Evolutionary conservation across 2,888 invertebrate species (phyloP).

Genomic region (Antitype chi): DNA sequence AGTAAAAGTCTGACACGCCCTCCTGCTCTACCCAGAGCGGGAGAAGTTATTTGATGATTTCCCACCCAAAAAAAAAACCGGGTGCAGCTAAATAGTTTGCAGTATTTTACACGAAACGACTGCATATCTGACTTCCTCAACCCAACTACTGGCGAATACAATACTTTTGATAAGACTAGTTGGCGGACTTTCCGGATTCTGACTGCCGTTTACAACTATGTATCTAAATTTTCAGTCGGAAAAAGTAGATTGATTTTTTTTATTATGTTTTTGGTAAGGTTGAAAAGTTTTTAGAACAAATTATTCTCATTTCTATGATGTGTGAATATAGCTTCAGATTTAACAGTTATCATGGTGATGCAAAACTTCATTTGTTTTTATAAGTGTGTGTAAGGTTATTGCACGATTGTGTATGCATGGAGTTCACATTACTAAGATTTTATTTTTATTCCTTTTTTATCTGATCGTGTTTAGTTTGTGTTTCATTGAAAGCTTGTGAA

Average conservation of each 20-base stretch:
- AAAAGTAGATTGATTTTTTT: neutral
- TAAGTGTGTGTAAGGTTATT: conserved; percentile 15
- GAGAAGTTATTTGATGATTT: no score
- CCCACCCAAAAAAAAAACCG: no score
- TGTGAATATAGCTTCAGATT: conserved; percentile 10
- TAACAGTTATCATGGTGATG: neutral
- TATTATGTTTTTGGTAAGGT: no score
- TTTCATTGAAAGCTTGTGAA: conserved; percentile 57
- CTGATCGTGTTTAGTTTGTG: conserved; percentile 34
- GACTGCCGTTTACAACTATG: neutral
- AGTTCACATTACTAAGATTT: conserved; percentile 44
- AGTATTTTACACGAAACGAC: neutral
- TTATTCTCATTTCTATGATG: neutral
- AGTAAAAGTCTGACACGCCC: no score
- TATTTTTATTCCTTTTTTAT: conserved; percentile 25
- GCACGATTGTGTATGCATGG: conserved; percentile 66
- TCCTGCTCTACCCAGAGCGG: no score
- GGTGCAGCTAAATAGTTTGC: neutral
- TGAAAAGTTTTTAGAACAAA: neutral
- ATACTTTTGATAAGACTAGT: neutral
- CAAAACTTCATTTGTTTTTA: conserved; percentile 16
- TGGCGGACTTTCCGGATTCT: neutral
- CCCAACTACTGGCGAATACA: neutral
- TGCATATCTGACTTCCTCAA: no score
- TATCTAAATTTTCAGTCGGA: neutral